Evolutionary conservation across 2,888 invertebrate species (phyloP).

Genomic region (Gerris lacustris): DNA sequence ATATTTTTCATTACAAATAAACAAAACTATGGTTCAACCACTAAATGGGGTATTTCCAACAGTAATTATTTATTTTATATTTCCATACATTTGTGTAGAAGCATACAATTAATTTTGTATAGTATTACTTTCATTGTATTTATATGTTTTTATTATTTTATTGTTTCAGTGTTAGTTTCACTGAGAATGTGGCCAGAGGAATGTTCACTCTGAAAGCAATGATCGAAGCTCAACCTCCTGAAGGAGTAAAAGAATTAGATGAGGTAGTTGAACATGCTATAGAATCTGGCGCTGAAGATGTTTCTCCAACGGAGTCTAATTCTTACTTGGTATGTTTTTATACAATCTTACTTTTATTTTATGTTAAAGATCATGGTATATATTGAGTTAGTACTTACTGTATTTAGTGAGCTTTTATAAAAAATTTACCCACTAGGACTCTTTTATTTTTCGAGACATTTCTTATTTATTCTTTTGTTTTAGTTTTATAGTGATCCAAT

Average conservation of each 20-base stretch:
- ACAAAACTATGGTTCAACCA: no score
- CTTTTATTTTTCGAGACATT: no score
- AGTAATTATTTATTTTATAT: no score
- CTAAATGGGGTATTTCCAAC: no score
- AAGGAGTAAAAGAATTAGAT: constrained; percentile 30
- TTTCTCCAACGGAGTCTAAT: constrained; percentile 37
- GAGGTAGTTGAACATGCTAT: constrained; percentile 56
- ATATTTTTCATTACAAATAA: no score
- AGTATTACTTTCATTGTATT: no score
- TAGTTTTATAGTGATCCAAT: constrained; percentile 48
- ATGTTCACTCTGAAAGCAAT: constrained; percentile 50
- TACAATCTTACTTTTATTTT: not conserved
- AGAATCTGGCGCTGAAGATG: constrained; percentile 54
- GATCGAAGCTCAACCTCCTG: constrained; percentile 40
- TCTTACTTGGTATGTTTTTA: constrained; percentile 9
- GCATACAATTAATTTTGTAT: no score
- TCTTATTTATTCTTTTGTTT: constrained; percentile 29
- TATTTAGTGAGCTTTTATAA: no score
- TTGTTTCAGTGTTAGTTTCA: constrained; percentile 37
- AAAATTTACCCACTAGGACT: no score
- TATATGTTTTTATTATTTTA: not conserved
- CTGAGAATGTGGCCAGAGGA: constrained; percentile 39
- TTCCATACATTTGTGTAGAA: no score
- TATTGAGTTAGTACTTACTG: no score
- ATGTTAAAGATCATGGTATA: not conserved